phyloP scores from a whole-genome alignment of 2,888 invertebrate genomes.

The Drosophila maculinotata region DNA sequence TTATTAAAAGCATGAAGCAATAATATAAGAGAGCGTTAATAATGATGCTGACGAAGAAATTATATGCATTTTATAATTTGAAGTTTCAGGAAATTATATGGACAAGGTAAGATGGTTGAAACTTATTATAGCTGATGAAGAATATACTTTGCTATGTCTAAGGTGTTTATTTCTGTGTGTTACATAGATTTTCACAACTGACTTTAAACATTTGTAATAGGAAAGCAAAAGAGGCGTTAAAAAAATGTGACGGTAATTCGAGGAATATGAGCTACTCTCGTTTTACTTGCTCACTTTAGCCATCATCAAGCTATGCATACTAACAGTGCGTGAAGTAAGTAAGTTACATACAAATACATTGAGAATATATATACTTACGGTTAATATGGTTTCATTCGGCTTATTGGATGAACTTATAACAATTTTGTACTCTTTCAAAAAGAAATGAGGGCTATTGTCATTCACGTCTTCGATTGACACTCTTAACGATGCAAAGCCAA shows the following conservation, averaged over 20 bases:
- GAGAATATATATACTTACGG: conserved; percentile 83
- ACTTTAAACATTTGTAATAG: background rate
- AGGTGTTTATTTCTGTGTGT: background rate
- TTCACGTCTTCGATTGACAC: conserved; percentile 93
- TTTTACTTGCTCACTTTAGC: too few species aligned
- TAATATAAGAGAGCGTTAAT: too few species aligned
- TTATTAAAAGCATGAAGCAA: too few species aligned
- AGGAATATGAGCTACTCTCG: too few species aligned
- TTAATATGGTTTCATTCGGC: conserved; percentile 87
- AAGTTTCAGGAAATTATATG: too few species aligned
- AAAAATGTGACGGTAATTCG: too few species aligned
- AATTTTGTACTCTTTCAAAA: conserved; percentile 91
- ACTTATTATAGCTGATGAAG: too few species aligned
- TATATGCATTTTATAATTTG: too few species aligned
- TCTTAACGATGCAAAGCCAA: conserved; percentile 90
- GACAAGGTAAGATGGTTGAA: too few species aligned
- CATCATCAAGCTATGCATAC: too few species aligned
- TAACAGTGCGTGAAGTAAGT: background rate
- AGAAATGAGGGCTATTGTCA: conserved; percentile 92
- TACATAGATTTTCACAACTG: background rate
- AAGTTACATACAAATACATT: background rate
- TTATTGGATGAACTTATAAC: conserved; percentile 88
- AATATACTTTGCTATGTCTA: background rate
- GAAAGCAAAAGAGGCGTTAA: too few species aligned
- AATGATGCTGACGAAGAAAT: too few species aligned